Evolutionary conservation across 2,888 invertebrate genomes (phyloP).

Genomic region (Dicyrtoma fusca): DNA sequence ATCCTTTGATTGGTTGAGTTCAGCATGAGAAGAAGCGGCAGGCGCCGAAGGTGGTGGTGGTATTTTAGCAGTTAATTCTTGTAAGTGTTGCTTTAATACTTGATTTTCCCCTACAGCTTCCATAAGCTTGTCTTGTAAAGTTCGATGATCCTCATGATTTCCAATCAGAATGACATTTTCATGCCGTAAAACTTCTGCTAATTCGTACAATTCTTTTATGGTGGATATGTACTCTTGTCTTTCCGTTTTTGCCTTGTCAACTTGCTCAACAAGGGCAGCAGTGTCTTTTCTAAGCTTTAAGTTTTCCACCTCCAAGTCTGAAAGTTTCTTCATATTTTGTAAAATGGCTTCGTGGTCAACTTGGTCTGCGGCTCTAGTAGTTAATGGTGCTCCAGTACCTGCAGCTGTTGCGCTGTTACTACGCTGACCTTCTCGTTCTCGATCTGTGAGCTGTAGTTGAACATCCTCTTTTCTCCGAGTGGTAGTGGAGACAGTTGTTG

Average conservation of each 20-base stretch:
- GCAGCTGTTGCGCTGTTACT: no score
- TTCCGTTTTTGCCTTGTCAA: conserved; percentile 43
- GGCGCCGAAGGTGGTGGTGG: background rate
- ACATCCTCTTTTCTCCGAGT: no score
- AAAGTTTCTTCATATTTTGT: conserved; percentile 15
- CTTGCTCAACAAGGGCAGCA: conserved; percentile 30
- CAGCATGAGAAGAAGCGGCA: no score
- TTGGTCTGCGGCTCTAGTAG: background rate
- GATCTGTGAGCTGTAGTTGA: no score
- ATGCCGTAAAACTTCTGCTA: conserved; percentile 42
- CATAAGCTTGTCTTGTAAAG: conserved; percentile 38
- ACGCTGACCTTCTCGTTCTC: no score
- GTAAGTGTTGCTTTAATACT: conserved; percentile 40
- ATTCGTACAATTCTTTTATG: conserved; percentile 45
- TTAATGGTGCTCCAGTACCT: no score
- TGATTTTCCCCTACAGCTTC: conserved; percentile 44
- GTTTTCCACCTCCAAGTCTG: conserved; percentile 41
- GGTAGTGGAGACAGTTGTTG: no score
- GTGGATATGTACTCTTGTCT: conserved; percentile 43
- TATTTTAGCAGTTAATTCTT: conserved; percentile 34
- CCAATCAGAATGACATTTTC: conserved; percentile 40
- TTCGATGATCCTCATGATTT: conserved; percentile 43
- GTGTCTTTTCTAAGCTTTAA: conserved; percentile 40
- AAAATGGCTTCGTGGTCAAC: conserved; percentile 15
- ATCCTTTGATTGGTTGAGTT: background rate